phyloP scores from a whole-genome alignment of 1,140 invertebrate species.

The Phortica variegata region DNA sequence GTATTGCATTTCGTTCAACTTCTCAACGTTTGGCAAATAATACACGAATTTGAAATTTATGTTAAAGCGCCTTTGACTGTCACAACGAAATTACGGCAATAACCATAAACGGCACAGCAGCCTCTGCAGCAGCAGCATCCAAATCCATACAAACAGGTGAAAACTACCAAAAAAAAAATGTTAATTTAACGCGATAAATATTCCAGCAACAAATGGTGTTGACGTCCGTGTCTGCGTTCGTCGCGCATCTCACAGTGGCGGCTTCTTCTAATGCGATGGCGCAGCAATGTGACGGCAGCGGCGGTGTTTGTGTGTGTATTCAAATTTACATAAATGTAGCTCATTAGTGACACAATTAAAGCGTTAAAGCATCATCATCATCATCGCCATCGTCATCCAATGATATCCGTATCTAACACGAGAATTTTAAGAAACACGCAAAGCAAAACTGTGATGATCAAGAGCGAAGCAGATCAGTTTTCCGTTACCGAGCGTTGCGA shows the following conservation, averaged over 20 bases:
- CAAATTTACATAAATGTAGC: constrained; percentile 53
- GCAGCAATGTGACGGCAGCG: no score
- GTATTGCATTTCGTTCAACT: constrained; percentile 6
- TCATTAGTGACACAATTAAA: constrained; percentile 55
- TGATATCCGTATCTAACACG: no score
- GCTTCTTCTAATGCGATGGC: no score
- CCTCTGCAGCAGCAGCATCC: no score
- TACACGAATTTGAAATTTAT: constrained; percentile 54
- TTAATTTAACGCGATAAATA: constrained; percentile 29
- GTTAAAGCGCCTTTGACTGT: constrained; percentile 54
- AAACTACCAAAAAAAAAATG: constrained; percentile 45
- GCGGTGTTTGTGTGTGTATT: constrained; percentile 29
- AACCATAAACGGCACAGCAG: constrained; percentile 52
- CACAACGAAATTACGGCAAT: constrained; percentile 53
- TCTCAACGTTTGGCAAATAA: background rate
- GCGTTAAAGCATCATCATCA: constrained; percentile 28
- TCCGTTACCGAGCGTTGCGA: no score
- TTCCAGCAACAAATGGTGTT: constrained; percentile 11
- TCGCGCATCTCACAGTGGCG: no score
- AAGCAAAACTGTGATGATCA: background rate
- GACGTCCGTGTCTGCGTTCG: background rate
- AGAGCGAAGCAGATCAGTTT: background rate
- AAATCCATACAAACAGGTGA: no score
- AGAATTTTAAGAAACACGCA: background rate
- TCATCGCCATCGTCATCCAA: no score